Evolutionary conservation across 1,140 invertebrate species (phyloP).

Genomic region (Plectrocnemia conspersa): DNA sequence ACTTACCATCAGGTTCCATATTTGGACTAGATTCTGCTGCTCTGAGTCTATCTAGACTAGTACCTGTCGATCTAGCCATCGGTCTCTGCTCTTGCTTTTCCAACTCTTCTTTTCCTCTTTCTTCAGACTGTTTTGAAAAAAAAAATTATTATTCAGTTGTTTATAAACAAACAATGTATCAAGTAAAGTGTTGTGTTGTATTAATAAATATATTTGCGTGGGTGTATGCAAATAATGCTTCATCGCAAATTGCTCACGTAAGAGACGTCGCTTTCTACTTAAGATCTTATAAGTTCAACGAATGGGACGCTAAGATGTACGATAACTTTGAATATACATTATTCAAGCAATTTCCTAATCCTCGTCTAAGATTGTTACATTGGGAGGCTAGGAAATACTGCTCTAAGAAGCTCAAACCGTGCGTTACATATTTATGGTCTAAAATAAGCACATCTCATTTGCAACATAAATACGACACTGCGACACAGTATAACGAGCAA

Average conservation of each 20-base stretch:
- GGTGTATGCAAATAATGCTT: too few relatives aligned
- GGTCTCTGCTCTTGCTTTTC: constrained; percentile 59
- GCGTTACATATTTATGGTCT: constrained; percentile 53
- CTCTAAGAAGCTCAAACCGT: constrained; percentile 49
- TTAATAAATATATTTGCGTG: too few relatives aligned
- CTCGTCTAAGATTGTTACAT: constrained; percentile 52
- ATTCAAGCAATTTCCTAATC: constrained; percentile 51
- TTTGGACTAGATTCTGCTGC: constrained; percentile 61
- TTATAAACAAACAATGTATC: not conserved
- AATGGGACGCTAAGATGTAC: constrained; percentile 48
- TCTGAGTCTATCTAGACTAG: constrained; percentile 67
- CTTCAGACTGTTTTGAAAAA: constrained; percentile 59
- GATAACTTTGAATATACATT: constrained; percentile 33
- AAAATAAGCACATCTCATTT: constrained; percentile 41
- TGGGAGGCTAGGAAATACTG: constrained; percentile 59
- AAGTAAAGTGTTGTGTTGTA: too few relatives aligned
- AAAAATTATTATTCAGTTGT: not conserved
- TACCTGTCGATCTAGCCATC: constrained; percentile 64
- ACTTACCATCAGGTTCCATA: constrained; percentile 56
- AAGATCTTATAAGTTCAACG: constrained; percentile 58
- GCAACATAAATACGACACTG: constrained; percentile 50
- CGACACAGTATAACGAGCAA: constrained; percentile 46
- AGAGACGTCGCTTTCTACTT: constrained; percentile 58
- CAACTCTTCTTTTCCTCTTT: constrained; percentile 65
- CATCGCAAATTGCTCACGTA: too few relatives aligned